Evolutionary conservation across 2,797 vertebrate genomes (phyloP).

Genomic region (Megaceryle alcyon): DNA sequence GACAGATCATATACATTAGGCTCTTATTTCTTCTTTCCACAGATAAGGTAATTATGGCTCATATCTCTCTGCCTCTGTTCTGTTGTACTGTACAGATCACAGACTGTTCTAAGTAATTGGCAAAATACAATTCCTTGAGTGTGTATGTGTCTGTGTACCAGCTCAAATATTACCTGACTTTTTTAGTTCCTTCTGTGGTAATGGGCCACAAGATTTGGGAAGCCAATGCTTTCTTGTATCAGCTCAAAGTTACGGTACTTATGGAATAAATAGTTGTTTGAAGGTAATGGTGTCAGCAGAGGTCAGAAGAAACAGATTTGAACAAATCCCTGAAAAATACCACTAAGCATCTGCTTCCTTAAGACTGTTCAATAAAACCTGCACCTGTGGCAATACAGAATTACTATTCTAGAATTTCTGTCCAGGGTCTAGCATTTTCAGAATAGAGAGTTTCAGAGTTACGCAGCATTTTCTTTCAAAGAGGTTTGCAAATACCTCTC

Average conservation of each 20-base stretch:
- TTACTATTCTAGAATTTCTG: not conserved
- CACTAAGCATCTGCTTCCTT: not conserved
- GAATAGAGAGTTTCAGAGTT: not conserved
- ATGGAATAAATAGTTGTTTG: not conserved
- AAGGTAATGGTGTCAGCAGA: not conserved
- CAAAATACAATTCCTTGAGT: not conserved
- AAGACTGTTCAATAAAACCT: not conserved
- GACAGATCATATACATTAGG: not conserved
- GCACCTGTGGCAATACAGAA: not conserved
- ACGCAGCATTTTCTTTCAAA: not conserved
- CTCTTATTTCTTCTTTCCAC: not conserved
- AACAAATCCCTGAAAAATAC: not conserved
- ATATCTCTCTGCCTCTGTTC: not conserved
- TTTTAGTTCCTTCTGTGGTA: not conserved
- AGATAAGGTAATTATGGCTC: not conserved
- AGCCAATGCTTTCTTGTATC: not conserved
- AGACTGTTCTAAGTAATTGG: not conserved
- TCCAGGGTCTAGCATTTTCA: not conserved
- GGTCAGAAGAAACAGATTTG: not conserved
- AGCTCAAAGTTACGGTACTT: not conserved
- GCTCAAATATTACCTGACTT: not conserved
- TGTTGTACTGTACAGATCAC: not conserved
- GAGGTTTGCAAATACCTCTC: not conserved
- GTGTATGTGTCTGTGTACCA: not conserved
- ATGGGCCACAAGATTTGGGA: not conserved